A percentile compares a stretch with the other conserved stretches of the same genome.
phyloP scores from a whole-genome alignment of 2,113 vertebrate species.

The Sitta europaea region DNA sequence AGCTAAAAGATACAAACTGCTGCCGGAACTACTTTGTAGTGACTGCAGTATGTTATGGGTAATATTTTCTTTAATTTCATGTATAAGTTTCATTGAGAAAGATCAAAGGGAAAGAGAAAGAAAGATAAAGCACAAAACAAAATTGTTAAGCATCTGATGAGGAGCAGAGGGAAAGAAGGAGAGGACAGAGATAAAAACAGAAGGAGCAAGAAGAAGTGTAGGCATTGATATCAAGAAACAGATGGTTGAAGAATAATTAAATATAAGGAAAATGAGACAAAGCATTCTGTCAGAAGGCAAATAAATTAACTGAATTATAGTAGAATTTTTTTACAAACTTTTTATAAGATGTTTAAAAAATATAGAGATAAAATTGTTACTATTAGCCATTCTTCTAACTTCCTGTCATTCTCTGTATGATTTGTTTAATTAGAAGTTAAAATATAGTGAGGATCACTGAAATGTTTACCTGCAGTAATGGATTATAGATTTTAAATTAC shows the following conservation, averaged over 20 bases:
- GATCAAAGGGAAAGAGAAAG: neutral
- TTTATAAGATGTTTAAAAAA: neutral
- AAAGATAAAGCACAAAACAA: neutral
- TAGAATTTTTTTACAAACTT: neutral
- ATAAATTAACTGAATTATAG: neutral
- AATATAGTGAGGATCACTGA: neutral
- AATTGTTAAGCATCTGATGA: neutral
- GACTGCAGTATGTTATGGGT: neutral
- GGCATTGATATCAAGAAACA: neutral
- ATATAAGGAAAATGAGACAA: neutral
- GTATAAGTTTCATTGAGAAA: neutral
- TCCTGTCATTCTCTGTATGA: neutral
- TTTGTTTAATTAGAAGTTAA: neutral
- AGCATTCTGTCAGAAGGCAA: neutral
- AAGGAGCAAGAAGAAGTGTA: neutral
- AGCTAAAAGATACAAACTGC: neutral
- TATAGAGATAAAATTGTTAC: neutral
- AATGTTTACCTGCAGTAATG: neutral
- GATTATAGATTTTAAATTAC: neutral
- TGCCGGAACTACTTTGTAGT: neutral
- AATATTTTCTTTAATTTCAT: neutral
- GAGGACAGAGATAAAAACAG: neutral
- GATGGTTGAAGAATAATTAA: neutral
- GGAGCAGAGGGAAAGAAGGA: neutral
- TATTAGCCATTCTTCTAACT: neutral